Evolutionary conservation across 2,113 vertebrate species (phyloP).

Genomic region (Stercorarius parasiticus): DNA sequence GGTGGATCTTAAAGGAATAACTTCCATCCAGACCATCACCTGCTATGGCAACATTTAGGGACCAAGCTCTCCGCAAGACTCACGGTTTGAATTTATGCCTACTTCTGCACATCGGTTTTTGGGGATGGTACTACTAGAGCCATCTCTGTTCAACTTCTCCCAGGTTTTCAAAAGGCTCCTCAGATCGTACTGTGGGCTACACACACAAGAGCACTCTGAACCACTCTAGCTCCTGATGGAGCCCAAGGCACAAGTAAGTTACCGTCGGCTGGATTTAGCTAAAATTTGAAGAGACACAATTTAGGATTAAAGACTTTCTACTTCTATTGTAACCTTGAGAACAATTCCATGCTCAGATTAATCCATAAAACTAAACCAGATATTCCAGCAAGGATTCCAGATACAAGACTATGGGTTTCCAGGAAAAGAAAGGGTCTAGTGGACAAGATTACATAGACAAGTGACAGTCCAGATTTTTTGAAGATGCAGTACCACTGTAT

Average conservation of each 20-base stretch:
- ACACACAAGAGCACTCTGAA: not conserved
- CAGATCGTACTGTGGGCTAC: not conserved
- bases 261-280: not conserved
- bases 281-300: not conserved
- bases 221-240: not conserved
- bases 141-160: not conserved
- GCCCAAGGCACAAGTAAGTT: not conserved
- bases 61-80: not conserved
- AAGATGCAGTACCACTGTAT: not conserved
- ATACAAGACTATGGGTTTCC: not conserved
- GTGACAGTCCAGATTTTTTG: not conserved
- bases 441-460: not conserved
- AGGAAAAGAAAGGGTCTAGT: not conserved
- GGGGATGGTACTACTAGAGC: not conserved
- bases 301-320: not conserved
- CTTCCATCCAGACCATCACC: not conserved
- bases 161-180: not conserved
- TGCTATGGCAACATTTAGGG: not conserved
- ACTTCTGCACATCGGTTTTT: rapidly evolving
- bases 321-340: not conserved
- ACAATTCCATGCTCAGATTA: rapidly evolving
- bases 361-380: not conserved
- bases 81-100: not conserved
- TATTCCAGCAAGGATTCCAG: not conserved
- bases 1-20: not conserved